These are phyloP conservation scores for Schizothorax lantsangensis DNA, from an alignment of 2,797 vertebrate genomes.

Conservation along the genomic window DNA sequence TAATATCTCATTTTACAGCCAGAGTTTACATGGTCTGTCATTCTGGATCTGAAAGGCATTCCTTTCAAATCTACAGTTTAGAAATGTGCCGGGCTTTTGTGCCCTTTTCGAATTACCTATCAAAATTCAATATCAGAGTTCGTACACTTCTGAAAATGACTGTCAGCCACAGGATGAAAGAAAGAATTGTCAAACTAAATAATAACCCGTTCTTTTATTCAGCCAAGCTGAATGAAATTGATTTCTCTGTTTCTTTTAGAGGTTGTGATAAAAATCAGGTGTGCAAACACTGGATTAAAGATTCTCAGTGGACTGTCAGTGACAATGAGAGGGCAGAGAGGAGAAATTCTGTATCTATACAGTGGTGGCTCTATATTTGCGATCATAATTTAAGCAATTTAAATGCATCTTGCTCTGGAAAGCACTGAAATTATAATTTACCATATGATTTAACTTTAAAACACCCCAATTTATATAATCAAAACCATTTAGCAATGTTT, in stretches of 20 bases:
- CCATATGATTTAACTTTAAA: not conserved
- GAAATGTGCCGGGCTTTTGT: slow-evolving; percentile 57
- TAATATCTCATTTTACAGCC: slow-evolving; percentile 62
- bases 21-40: slow-evolving; percentile 59
- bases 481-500: not conserved
- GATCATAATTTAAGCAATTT: not conserved
- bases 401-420: not conserved
- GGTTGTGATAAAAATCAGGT: slow-evolving; percentile 32
- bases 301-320: not conserved
- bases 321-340: not conserved
- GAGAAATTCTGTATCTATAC: not conserved
- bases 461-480: not conserved
- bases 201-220: slow-evolving; percentile 30
- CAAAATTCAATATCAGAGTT: slow-evolving; percentile 57
- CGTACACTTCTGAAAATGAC: slow-evolving; percentile 43
- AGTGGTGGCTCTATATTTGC: not conserved
- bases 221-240: slow-evolving; percentile 56
- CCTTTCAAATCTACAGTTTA: slow-evolving; percentile 42
- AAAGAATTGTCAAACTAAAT: slow-evolving; percentile 49
- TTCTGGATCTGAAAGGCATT: slow-evolving; percentile 54
- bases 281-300: slow-evolving; percentile 24
- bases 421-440: not conserved
- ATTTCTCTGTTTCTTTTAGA: slow-evolving; percentile 44
- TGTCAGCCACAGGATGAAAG: slow-evolving; percentile 47
- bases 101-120: slow-evolving; percentile 59